Base-by-base conservation (phyloP, 2,888 invertebrate genomes). In the Cantharis rufa region DNA sequence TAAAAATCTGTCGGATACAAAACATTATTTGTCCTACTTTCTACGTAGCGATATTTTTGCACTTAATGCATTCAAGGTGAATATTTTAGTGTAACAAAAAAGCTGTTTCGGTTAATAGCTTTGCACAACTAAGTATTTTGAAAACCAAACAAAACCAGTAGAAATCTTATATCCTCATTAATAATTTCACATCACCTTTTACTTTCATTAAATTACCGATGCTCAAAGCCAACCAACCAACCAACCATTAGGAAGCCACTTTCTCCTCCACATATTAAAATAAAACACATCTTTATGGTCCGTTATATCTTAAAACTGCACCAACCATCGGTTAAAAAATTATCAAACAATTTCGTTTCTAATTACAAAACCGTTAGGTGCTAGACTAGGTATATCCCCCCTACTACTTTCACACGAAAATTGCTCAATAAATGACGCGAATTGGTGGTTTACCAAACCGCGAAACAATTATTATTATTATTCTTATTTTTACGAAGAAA, bases 141-240 rank as follows among this genome's bases (percentile, higher is more conserved):
- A 70, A 70, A 75, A 70, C n/a, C 70, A 16, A 75, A 48, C 71
- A 75, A 70, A 74, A 66, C 75, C 16, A 71, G 48, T 70, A 75
- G 71, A 75, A 75, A 71, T 48, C 48, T 75, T 75, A 68, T 70
- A 64, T 66, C 64, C 70, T 75, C 68, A 70, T 62, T 71, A 71
- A 75, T 71, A 66, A 71, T 75, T 75, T 75, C 75, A 71, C 70
- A 75, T 75, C 75, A 66, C 75, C 75, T 75, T 75, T 75, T 75
- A 75, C 75, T 75, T 75, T 75, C 75, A 71, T 75, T 75, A 71
- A 74, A 70, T 70, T 48, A 66, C 64, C 24, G 70, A 27, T 70
- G 74, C 70, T 70, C 62, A 74, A 69, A 74, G 62, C 74, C 62
- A 32, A 74, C 62, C 74, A 48, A n/a, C 74, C 62, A 32, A 74